Evolutionary conservation across 2,797 vertebrate species (phyloP).

Genomic region (Acrossocheilus fasciatus): DNA sequence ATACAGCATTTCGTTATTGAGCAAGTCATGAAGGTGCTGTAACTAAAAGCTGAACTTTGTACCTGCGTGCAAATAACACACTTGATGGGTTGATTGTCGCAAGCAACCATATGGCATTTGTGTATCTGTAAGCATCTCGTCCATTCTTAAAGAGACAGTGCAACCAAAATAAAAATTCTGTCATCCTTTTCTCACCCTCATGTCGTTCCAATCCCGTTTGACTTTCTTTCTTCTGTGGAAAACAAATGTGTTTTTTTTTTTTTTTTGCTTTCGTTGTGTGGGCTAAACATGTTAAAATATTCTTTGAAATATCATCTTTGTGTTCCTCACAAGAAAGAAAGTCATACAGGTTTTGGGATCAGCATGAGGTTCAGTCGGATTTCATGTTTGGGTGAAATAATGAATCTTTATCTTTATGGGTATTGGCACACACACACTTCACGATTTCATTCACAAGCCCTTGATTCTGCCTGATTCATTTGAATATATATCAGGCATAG

Average conservation of each 20-base stretch:
- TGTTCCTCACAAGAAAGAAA: neutral
- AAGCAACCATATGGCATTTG: neutral
- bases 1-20: neutral
- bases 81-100: neutral
- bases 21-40: neutral
- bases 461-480: neutral
- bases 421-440: neutral
- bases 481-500: neutral
- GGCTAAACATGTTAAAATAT: neutral
- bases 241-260: neutral
- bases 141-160: slow-evolving; percentile 7
- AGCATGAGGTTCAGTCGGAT: neutral
- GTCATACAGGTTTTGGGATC: neutral
- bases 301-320: neutral
- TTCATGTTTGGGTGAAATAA: neutral
- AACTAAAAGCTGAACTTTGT: slow-evolving; percentile 17
- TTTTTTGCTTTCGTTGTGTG: neutral
- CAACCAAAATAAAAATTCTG: neutral
- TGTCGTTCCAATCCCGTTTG: neutral
- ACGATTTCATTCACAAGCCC: neutral
- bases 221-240: too few species aligned
- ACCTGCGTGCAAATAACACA: neutral
- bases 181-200: neutral
- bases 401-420: neutral
- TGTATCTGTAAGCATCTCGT: neutral